Evolutionary conservation across 2,888 invertebrate genomes (phyloP).

Genomic region (Dolichopus griseipennis): DNA sequence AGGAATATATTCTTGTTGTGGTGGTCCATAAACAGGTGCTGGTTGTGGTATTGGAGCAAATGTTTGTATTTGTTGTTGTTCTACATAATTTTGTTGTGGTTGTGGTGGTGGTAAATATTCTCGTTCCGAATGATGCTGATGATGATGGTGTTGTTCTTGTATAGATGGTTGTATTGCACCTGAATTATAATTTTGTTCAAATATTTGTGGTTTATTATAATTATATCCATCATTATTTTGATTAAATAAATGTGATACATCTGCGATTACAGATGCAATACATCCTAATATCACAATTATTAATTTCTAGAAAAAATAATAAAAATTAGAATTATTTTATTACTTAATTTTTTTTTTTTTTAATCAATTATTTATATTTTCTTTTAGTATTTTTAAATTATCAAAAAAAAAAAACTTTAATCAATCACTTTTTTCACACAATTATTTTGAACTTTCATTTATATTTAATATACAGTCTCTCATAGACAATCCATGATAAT

Average conservation of each 20-base stretch:
- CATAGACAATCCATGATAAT: neutral
- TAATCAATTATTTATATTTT: neutral
- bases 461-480: neutral
- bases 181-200: slow-evolving; percentile 1
- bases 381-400: neutral
- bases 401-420: neutral
- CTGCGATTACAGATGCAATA: neutral
- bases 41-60: neutral
- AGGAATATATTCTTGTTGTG: neutral
- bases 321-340: neutral
- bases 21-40: neutral
- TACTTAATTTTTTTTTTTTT: neutral
- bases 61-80: neutral
- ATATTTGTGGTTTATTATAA: neutral
- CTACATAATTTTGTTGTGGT: neutral
- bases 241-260: slow-evolving; percentile 4
- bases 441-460: neutral
- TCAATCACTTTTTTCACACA: neutral
- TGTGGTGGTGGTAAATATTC: neutral
- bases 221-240: neutral
- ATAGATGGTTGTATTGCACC: neutral
- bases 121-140: neutral
- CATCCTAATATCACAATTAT: neutral
- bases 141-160: no score
- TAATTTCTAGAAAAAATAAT: neutral